These are phyloP conservation scores for Aleiodes sp. DNA, from an alignment of 1,140 invertebrate genomes.

Conservation along the genomic window DNA sequence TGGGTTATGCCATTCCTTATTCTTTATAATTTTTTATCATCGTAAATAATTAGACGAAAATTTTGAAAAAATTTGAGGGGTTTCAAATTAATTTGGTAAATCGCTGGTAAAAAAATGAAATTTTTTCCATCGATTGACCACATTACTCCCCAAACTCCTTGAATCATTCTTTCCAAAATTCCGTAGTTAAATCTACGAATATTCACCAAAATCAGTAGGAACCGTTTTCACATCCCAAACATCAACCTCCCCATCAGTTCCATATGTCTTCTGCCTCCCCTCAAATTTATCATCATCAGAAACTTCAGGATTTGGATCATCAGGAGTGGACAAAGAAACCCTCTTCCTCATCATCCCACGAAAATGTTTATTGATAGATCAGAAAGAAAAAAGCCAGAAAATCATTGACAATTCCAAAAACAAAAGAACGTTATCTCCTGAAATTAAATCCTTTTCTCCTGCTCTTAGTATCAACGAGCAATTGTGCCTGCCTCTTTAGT, in stretches of 20 bases:
- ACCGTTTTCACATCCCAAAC: neutral
- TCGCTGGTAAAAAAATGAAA: too few species aligned
- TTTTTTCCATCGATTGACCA: too few species aligned
- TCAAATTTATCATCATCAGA: neutral
- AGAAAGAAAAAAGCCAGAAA: neutral
- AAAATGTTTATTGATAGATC: neutral
- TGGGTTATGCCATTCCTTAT: too few species aligned
- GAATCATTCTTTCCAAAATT: too few species aligned
- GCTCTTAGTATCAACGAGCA: constrained; percentile 84
- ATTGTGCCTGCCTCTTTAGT: constrained; percentile 83
- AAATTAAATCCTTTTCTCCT: constrained; percentile 75
- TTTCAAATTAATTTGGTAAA: too few species aligned
- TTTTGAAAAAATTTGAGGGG: too few species aligned
- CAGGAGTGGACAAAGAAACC: neutral
- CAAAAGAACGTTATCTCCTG: constrained; percentile 48
- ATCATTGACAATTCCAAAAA: neutral
- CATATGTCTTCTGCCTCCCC: neutral
- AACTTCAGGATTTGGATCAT: neutral
- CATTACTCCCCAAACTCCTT: too few species aligned
- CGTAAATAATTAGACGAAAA: too few species aligned
- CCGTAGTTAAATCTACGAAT: neutral
- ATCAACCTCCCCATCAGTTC: neutral
- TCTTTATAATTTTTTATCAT: too few species aligned
- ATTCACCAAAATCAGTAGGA: neutral
- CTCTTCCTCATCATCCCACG: neutral